These are phyloP conservation scores for Eospalax fontanierii DNA, from an alignment of 2,797 vertebrate genomes.

Conservation along the genomic window DNA sequence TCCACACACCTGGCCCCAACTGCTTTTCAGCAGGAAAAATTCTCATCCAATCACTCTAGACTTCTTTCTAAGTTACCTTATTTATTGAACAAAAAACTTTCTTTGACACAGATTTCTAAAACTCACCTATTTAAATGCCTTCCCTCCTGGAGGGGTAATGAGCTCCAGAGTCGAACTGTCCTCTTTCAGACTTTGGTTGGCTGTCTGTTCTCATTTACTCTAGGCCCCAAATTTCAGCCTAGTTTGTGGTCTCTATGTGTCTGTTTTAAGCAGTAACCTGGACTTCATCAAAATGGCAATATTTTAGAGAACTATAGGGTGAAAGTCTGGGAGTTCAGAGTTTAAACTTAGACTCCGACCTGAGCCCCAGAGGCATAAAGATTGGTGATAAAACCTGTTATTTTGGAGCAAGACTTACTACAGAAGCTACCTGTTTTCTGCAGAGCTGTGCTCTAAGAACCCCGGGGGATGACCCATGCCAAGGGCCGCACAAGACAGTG, in stretches of 20 bases:
- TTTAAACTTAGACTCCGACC: not conserved
- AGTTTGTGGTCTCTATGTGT: slow-evolving; percentile 17
- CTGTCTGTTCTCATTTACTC: slow-evolving; percentile 26
- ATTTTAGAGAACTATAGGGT: slow-evolving; percentile 17
- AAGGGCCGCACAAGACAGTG: not conserved
- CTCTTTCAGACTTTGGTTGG: not conserved
- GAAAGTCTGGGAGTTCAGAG: not conserved
- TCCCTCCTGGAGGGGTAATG: accelerated
- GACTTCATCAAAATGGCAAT: slow-evolving; percentile 56
- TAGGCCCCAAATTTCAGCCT: slow-evolving; percentile 32
- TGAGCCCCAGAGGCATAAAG: not conserved
- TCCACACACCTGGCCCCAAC: not conserved
- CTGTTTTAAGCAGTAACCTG: slow-evolving; percentile 68
- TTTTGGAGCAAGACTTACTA: not conserved
- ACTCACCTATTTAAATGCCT: slow-evolving; percentile 42
- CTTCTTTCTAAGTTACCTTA: slow-evolving; percentile 77
- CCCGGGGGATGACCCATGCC: not conserved
- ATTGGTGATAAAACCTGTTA: not conserved
- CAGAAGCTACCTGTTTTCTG: not conserved
- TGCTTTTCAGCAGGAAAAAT: slow-evolving; percentile 40
- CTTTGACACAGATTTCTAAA: slow-evolving; percentile 70
- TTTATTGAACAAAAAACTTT: slow-evolving; percentile 74
- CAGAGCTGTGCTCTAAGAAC: not conserved
- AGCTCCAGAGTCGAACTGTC: not conserved
- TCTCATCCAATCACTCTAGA: slow-evolving; percentile 59